phyloP scores from a whole-genome alignment of 2,797 vertebrate genomes.

The Arremon brunneinucha region DNA sequence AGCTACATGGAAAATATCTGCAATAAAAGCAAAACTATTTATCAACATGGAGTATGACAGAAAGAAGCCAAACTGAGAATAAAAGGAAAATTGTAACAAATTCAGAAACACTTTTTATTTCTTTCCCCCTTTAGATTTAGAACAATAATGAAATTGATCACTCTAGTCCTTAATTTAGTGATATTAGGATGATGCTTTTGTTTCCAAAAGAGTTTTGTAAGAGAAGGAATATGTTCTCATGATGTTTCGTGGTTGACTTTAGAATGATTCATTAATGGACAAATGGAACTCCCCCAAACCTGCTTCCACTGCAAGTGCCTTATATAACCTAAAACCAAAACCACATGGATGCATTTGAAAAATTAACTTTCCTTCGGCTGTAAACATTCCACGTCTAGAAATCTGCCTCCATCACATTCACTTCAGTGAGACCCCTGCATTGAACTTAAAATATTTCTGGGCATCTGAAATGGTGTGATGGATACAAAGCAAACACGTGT shows the following conservation, averaged over 20 bases:
- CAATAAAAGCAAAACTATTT: background rate
- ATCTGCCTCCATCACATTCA: background rate
- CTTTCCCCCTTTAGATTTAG: background rate
- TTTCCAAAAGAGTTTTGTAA: background rate
- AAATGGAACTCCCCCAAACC: slow-evolving; percentile 77
- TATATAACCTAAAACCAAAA: slow-evolving; percentile 71
- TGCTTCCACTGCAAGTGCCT: slow-evolving; percentile 68
- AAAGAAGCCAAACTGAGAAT: background rate
- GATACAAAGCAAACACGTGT: background rate
- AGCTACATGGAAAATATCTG: slow-evolving; percentile 75
- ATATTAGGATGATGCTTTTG: background rate
- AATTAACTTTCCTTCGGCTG: background rate
- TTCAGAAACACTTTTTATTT: background rate
- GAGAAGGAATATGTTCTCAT: background rate
- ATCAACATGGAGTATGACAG: background rate
- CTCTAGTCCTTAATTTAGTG: background rate
- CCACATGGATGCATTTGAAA: background rate
- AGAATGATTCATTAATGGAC: background rate
- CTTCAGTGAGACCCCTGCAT: background rate
- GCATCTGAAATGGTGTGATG: background rate
- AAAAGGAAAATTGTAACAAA: background rate
- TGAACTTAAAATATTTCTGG: background rate
- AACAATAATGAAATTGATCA: background rate
- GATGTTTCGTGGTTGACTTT: background rate
- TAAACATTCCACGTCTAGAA: background rate